A percentile compares a stretch with the other conserved stretches of the same genome.
These are phyloP conservation scores for Protobothrops mucrosquamatus DNA, from an alignment of 2,113 vertebrate species.

Conservation along the genomic window DNA sequence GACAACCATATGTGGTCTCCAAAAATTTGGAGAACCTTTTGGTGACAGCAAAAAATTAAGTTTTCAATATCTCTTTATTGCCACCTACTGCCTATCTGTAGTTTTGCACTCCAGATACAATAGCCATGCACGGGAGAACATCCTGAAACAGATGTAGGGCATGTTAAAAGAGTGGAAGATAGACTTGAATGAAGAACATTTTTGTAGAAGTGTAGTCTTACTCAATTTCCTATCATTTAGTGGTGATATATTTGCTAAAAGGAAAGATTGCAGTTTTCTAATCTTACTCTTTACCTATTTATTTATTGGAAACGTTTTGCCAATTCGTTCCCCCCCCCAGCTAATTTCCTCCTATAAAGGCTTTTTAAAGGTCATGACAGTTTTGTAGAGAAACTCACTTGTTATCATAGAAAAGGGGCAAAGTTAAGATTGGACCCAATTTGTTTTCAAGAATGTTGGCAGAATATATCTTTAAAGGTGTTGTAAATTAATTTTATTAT, in stretches of 20 bases:
- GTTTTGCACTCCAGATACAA: not conserved
- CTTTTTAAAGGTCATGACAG: not conserved
- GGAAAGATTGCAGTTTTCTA: not conserved
- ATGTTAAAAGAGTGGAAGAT: not conserved
- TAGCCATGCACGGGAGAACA: not conserved
- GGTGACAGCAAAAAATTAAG: not conserved
- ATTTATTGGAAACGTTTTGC: not conserved
- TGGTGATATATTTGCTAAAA: not conserved
- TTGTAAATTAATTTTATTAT: not conserved
- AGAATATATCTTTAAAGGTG: not conserved
- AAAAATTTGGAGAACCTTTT: not conserved
- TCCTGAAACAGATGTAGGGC: not conserved
- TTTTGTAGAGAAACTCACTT: not conserved
- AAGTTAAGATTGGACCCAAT: not conserved
- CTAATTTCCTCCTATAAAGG: not conserved
- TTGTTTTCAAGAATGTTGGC: not conserved
- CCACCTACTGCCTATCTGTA: not conserved
- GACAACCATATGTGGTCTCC: not conserved
- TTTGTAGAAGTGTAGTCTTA: not conserved
- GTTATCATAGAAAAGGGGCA: not conserved
- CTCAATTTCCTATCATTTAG: not conserved
- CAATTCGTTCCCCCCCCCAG: not conserved
- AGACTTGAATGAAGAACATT: not conserved
- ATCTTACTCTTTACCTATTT: not conserved
- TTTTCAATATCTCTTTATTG: not conserved